Evolutionary conservation across 1,140 invertebrate species (phyloP), one percentile per base, ranked within the genome.

Genomic region (Globodera ellingtonae): DNA sequence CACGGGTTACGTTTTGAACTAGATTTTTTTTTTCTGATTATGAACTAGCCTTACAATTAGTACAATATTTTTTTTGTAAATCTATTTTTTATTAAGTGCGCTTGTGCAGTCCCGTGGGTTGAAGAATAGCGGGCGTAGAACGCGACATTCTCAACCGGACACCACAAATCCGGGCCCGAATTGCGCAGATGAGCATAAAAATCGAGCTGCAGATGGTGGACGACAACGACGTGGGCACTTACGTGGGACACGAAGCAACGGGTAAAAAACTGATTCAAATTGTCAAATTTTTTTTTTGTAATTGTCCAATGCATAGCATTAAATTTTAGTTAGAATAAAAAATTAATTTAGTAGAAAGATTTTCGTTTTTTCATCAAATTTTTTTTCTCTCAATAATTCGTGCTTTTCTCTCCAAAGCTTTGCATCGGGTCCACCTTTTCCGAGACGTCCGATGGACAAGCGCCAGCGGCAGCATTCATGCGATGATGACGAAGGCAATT

Each of bases 381-480:
- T n/a, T n/a, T n/a, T n/a, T n/a, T n/a, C n/a, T n/a, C n/a, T n/a
- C n/a, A n/a, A n/a, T n/a, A n/a, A n/a, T n/a, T 24, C 35, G 35
- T 35, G 35, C 3, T 35, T 35, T 35, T 35, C 35, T 35, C 35
- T 35, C 35, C 35, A 6, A 13, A 70, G 67, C 10, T 86, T 86
- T 67, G 83, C 86, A 10, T 86, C 85, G 9, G 86, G 86, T 10
- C 85, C 85, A 10, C 86, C 85, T n/a, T 86, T 86, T 80, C 73
- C 85, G 21, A 85, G 65, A 21, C 78, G 66, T 35, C n/a, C 79
- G 8, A 70, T 82, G 50, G 44, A 75, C 47, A 79, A 79, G 8
- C 75, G 81, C 18, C 79, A 82, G 73, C 21, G 50, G 70, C 50
- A 47, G 21, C 62, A 66, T 56, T 35, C 24, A 52, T 59, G 67